phyloP scores from a whole-genome alignment of 2,113 vertebrate genomes.

The Cettia cetti region DNA sequence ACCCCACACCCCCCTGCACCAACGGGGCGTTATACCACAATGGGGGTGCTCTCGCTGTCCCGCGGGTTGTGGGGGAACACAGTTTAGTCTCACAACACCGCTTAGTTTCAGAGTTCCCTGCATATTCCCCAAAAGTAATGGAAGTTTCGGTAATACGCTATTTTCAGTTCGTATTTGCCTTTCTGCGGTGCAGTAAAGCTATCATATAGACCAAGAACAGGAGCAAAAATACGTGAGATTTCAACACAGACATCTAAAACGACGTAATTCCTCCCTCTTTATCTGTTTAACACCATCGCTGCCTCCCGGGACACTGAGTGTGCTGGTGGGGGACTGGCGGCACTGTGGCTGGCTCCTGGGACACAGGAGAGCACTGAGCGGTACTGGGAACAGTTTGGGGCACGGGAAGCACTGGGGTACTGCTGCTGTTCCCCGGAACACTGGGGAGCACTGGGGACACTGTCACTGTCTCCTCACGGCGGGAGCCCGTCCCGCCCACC shows the following conservation, averaged over 20 bases:
- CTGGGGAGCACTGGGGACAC: too few species aligned
- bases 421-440: neutral
- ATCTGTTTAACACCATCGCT: neutral
- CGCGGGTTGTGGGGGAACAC: neutral
- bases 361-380: too few species aligned
- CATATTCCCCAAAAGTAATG: too few species aligned
- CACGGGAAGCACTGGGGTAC: too few species aligned
- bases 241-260: neutral
- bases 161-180: neutral
- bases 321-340: too few species aligned
- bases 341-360: neutral
- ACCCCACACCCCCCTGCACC: accelerated
- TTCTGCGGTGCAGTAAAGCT: neutral
- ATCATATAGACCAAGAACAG: neutral
- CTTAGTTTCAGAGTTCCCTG: neutral
- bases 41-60: neutral
- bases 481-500: accelerated
- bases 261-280: too few species aligned
- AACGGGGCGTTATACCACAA: accelerated
- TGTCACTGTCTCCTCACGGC: neutral
- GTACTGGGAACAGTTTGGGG: too few species aligned
- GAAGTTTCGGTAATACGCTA: neutral
- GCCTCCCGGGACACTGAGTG: too few species aligned
- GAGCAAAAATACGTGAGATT: neutral
- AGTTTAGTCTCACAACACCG: neutral